Conservation (phyloP, 2,888 invertebrate species). For the Prosapia bicincta region DNA sequence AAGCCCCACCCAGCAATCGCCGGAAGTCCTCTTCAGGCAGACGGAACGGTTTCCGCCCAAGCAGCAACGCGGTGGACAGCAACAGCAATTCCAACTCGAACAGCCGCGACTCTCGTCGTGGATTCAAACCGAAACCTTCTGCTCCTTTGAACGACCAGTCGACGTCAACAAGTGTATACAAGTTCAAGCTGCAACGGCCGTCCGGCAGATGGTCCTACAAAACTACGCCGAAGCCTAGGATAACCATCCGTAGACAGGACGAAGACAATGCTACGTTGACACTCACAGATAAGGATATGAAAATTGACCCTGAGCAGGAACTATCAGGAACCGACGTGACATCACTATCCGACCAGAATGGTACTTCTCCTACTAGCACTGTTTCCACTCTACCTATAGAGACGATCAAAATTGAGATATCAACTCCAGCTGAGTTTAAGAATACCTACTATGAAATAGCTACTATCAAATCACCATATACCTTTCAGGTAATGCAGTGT, state of each 20-base stretch:
- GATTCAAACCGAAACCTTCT: slow-evolving; percentile 37
- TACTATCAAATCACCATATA: slow-evolving; percentile 84
- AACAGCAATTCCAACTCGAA: slow-evolving; percentile 19
- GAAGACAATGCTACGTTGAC: slow-evolving; percentile 40
- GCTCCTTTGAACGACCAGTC: slow-evolving; percentile 38
- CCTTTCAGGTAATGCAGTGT: slow-evolving; percentile 73
- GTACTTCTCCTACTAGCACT: slow-evolving; percentile 37
- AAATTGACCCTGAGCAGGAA: slow-evolving; percentile 56
- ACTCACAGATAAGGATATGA: neutral
- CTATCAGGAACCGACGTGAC: slow-evolving; percentile 61
- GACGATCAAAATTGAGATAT: slow-evolving; percentile 84
- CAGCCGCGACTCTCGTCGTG: slow-evolving; percentile 26
- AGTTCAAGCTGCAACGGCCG: slow-evolving; percentile 76
- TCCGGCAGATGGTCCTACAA: slow-evolving; percentile 90
- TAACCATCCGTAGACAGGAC: slow-evolving; percentile 69
- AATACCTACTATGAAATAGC: slow-evolving; percentile 87
- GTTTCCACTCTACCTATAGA: slow-evolving; percentile 60
- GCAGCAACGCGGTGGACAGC: slow-evolving; percentile 40
- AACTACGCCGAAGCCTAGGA: slow-evolving; percentile 82
- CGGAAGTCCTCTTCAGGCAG: slow-evolving; percentile 39
- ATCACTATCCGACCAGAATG: slow-evolving; percentile 42
- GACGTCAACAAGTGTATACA: slow-evolving; percentile 62
- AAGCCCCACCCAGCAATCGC: slow-evolving; percentile 46
- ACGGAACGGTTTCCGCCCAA: slow-evolving; percentile 43
- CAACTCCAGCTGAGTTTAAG: slow-evolving; percentile 80